phyloP scores from a whole-genome alignment of 2,888 invertebrate species.

The Pristionchus maxplancki region DNA sequence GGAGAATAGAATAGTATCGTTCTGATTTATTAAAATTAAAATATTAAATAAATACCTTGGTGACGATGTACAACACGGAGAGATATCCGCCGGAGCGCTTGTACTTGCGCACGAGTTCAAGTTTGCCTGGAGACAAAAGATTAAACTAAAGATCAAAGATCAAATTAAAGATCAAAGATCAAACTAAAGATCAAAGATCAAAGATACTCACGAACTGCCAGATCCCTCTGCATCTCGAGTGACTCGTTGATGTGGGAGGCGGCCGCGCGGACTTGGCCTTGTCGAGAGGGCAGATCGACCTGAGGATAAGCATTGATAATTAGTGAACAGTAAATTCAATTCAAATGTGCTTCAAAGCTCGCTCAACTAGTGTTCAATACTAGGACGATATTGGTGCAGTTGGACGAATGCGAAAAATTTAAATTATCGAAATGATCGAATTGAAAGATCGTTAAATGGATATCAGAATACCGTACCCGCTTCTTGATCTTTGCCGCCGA shows the following conservation, averaged over 20 bases:
- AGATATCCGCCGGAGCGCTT: conserved; percentile 58
- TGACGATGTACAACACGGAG: conserved; percentile 58
- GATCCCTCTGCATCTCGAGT: conserved; percentile 72
- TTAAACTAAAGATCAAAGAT: background rate
- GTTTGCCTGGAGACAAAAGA: conserved; percentile 18
- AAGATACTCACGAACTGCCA: conserved; percentile 64
- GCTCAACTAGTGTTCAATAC: too few relatives aligned
- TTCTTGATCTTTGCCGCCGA: conserved; percentile 65
- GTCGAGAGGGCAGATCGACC: conserved; percentile 62
- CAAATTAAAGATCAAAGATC: background rate
- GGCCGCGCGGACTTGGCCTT: conserved; percentile 62
- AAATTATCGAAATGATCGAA: too few relatives aligned
- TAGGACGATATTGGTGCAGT: too few relatives aligned
- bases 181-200: conserved; percentile 9
- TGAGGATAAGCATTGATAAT: too few relatives aligned
- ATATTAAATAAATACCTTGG: conserved; percentile 55
- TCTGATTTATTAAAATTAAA: too few relatives aligned
- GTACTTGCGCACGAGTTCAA: conserved; percentile 3
- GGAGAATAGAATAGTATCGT: too few relatives aligned
- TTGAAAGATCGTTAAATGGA: background rate
- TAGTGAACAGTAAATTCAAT: too few relatives aligned
- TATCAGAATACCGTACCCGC: conserved; percentile 34
- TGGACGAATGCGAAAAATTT: too few relatives aligned
- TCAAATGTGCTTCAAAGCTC: too few relatives aligned
- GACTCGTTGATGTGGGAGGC: conserved; percentile 71